Percentiles rank a stretch among this genome's conserved stretches.
phyloP scores from a whole-genome alignment of 1,140 invertebrate species.

The Apis cerana region DNA sequence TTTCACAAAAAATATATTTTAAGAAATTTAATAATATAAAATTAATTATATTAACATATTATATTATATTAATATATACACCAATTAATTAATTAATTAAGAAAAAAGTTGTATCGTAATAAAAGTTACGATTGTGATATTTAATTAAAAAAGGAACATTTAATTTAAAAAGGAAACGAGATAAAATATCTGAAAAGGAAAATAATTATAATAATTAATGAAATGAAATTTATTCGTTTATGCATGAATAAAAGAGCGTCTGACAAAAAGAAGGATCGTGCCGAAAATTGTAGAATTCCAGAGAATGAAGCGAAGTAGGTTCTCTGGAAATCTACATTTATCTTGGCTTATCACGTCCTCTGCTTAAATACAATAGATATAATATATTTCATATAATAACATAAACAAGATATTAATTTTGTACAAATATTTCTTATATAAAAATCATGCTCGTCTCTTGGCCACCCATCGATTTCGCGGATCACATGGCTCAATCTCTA shows the following conservation, averaged over 20 bases:
- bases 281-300: conserved; percentile 5
- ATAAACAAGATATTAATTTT: conserved; percentile 69
- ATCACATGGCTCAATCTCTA: conserved; percentile 5
- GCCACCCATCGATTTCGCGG: conserved; percentile 10
- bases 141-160: too few relatives aligned
- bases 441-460: conserved; percentile 56
- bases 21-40: background rate
- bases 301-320: background rate
- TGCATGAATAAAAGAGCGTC: background rate
- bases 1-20: background rate
- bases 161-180: too few relatives aligned
- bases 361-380: conserved; percentile 56
- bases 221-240: background rate
- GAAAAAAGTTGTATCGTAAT: too few relatives aligned
- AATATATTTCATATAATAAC: conserved; percentile 72
- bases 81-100: too few relatives aligned
- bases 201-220: too few relatives aligned
- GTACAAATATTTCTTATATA: conserved; percentile 69
- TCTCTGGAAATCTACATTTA: background rate
- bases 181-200: background rate
- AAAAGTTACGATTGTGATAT: background rate
- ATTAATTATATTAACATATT: background rate
- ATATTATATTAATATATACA: background rate
- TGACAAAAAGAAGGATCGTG: background rate
- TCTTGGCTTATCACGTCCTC: background rate